phyloP scores from a whole-genome alignment of 1,140 invertebrate species.

The Anoplophora glabripennis region DNA sequence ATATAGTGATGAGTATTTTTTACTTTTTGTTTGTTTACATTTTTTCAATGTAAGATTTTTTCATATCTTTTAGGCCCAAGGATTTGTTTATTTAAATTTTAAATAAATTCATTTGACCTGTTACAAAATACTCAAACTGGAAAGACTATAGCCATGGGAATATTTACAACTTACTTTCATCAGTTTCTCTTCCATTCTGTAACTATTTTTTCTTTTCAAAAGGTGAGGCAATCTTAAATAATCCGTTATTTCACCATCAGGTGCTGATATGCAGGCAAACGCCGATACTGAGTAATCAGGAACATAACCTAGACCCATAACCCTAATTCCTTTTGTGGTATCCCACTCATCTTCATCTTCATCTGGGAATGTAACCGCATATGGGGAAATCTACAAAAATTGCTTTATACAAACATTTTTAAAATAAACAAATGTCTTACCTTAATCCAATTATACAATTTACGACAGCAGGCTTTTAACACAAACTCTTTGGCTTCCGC shows the following conservation, averaged over 20 bases:
- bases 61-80: too few species aligned
- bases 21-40: too few species aligned
- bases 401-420: slow-evolving; percentile 15
- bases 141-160: background rate
- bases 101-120: too few species aligned
- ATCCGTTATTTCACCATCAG: slow-evolving; percentile 90
- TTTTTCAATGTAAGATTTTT: too few species aligned
- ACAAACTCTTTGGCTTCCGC: slow-evolving; percentile 89
- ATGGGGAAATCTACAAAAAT: slow-evolving; percentile 69
- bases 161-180: slow-evolving; percentile 54
- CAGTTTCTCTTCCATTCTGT: slow-evolving; percentile 66
- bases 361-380: slow-evolving; percentile 70
- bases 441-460: slow-evolving; percentile 90
- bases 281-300: slow-evolving; percentile 83
- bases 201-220: slow-evolving; percentile 76
- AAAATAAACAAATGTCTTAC: slow-evolving; percentile 32
- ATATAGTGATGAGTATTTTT: too few species aligned
- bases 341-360: slow-evolving; percentile 94
- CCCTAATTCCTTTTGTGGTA: slow-evolving; percentile 74
- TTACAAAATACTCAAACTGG: too few species aligned
- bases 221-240: slow-evolving; percentile 84
- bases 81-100: too few species aligned
- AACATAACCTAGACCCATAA: slow-evolving; percentile 86
- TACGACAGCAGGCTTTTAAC: slow-evolving; percentile 76
- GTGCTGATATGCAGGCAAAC: slow-evolving; percentile 82